Evolutionary conservation across 2,888 invertebrate genomes (phyloP), one percentile per base, ranked within the genome.

Genomic region (Phytoseiulus persimilis): DNA sequence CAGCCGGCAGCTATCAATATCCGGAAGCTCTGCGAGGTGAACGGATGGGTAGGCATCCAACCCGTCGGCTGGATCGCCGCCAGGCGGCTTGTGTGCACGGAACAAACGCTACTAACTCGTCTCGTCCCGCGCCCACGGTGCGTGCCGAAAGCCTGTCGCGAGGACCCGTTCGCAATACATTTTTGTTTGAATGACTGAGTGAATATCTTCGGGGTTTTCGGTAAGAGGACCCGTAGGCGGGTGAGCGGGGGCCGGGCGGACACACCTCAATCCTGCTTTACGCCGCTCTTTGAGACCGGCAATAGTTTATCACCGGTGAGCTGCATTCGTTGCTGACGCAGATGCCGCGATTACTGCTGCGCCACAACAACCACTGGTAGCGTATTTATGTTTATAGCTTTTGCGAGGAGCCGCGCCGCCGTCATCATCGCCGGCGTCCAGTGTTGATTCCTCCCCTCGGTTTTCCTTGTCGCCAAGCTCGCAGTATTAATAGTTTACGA

Each of bases 351-450:
- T 65, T 65, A 65, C 65, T 65, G 65, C 65, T 65, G 65, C 65
- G 65, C 11, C 28, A 65, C 65, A 23, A 65, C 65, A 65, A 65
- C 65, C 18, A 14, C 28, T 65, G 14, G 65, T 65, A 65, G 65
- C 65, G 87, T 87, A 33, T 87, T 87, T 87, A 87, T 87, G 45
- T 87, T 87, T 87, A 87, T 87, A 87, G 87, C 65, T 65, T 65
- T 23, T 23, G 65, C 65, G 65, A 65, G 65, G 65, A 65, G 65
- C 11, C 65, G 18, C 65, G 18, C 65, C 65, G 65, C 18, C 65
- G 18, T 14, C 65, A 65, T 1, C 65, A 28, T 1, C 65, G 65
- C 11, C 65, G 1, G 23, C 65, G 23, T 65, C 14, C 65, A 28
- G 1, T 65, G 65, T 65, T 65, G 65, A 65, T 65, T 65, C 18